A percentile compares a stretch with the other conserved stretches of the same genome.
phyloP scores from a whole-genome alignment of 2,113 vertebrate species.

The Cavia aperea region DNA sequence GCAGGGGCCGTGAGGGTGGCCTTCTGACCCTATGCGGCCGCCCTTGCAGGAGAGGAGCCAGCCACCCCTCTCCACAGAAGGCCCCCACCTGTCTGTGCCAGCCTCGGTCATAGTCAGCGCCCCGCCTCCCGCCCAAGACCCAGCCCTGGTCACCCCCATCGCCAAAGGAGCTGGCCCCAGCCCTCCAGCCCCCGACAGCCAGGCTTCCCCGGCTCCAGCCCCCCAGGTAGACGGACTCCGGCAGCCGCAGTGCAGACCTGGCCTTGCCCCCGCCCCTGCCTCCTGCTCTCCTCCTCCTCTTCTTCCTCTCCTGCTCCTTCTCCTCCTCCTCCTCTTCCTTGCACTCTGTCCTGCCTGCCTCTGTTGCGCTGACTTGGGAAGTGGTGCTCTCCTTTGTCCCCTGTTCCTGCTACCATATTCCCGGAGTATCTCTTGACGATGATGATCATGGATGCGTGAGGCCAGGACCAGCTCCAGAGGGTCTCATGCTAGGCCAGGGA shows the following conservation, averaged over 20 bases:
- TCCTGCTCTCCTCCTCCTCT: neutral
- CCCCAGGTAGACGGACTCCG: slow-evolving; percentile 64
- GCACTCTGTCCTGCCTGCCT: slow-evolving; percentile 44
- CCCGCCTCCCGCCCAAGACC: slow-evolving; percentile 71
- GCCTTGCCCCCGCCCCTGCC: neutral
- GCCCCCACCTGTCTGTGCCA: slow-evolving; percentile 76
- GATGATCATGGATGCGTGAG: neutral
- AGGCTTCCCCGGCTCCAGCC: slow-evolving; percentile 60
- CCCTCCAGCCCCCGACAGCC: slow-evolving; percentile 64
- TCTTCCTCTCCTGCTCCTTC: neutral
- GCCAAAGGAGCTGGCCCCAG: slow-evolving; percentile 63
- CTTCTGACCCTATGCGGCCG: slow-evolving; percentile 53
- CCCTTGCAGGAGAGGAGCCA: slow-evolving; percentile 76
- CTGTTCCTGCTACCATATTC: neutral
- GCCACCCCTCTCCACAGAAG: slow-evolving; percentile 78
- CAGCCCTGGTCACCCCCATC: slow-evolving; percentile 53
- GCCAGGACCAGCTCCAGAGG: neutral
- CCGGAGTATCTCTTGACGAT: neutral
- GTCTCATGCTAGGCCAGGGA: neutral
- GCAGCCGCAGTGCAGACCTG: slow-evolving; percentile 29
- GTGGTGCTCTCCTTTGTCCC: neutral
- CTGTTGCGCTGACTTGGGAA: slow-evolving; percentile 49
- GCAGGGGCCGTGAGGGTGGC: fast-evolving
- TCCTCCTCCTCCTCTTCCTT: neutral
- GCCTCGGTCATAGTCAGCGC: slow-evolving; percentile 93